Evolutionary conservation across 2,888 invertebrate genomes (phyloP).

Genomic region (Sinohyriopsis cumingii): DNA sequence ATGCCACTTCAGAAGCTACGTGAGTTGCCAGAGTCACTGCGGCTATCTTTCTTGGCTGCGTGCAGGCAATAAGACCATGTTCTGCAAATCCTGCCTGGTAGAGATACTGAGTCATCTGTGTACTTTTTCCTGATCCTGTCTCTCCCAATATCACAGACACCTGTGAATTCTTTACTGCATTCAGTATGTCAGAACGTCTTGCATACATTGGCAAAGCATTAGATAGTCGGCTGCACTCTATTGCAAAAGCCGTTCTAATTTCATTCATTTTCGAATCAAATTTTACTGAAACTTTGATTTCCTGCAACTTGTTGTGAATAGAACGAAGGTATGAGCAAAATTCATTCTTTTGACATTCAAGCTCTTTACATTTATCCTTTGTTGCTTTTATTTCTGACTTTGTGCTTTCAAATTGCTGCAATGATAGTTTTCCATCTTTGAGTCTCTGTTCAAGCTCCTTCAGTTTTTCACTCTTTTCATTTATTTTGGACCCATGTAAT

Average conservation of each 20-base stretch:
- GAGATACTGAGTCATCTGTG: slow-evolving; percentile 70
- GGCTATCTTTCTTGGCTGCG: slow-evolving; percentile 72
- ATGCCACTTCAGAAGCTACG: slow-evolving; percentile 65
- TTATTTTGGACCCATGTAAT: slow-evolving; percentile 21
- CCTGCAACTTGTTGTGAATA: slow-evolving; percentile 25
- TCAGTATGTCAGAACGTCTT: slow-evolving; percentile 51
- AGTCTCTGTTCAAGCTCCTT: slow-evolving; percentile 6
- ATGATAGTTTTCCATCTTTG: slow-evolving; percentile 14
- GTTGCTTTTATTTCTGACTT: slow-evolving; percentile 27
- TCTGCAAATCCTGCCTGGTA: slow-evolving; percentile 54
- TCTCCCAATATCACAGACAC: slow-evolving; percentile 68
- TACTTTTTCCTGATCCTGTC: slow-evolving; percentile 72
- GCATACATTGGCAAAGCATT: slow-evolving; percentile 65
- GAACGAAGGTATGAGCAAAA: slow-evolving; percentile 32
- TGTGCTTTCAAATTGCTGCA: slow-evolving; percentile 23
- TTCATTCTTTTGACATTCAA: slow-evolving; percentile 41
- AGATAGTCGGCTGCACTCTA: slow-evolving; percentile 51
- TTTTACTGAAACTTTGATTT: slow-evolving; percentile 11
- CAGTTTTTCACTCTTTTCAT: slow-evolving; percentile 1
- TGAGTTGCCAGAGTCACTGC: slow-evolving; percentile 67
- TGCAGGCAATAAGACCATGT: slow-evolving; percentile 64
- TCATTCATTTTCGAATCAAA: slow-evolving; percentile 27
- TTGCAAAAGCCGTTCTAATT: slow-evolving; percentile 40
- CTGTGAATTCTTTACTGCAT: slow-evolving; percentile 50
- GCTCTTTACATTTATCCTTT: slow-evolving; percentile 46